These are phyloP conservation scores for Machaerirhynchus nigripectus DNA, from an alignment of 2,113 vertebrate genomes.

Conservation along the genomic window DNA sequence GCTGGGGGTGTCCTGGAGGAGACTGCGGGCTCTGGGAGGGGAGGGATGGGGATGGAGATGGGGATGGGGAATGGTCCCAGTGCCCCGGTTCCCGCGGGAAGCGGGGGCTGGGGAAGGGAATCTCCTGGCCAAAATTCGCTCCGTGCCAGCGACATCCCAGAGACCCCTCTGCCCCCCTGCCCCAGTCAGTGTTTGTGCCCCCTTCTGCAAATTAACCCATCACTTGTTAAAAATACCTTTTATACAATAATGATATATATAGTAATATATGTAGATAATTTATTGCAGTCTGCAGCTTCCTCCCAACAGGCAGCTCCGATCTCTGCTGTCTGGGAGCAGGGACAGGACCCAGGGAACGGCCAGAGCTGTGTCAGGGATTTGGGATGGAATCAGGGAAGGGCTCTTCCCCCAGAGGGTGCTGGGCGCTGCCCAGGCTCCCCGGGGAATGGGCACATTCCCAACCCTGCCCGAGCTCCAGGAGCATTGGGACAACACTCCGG, in stretches of 20 bases:
- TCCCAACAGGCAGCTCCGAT: accelerated
- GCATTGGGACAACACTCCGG: accelerated
- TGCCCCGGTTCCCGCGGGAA: background rate
- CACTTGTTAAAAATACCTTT: accelerated
- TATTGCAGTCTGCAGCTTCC: background rate
- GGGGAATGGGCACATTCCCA: background rate
- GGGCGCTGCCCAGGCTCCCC: background rate
- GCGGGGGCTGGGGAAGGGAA: background rate
- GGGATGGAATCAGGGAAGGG: background rate
- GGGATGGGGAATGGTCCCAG: background rate
- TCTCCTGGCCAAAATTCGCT: background rate
- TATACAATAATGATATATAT: too few species aligned
- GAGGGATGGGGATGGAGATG: background rate
- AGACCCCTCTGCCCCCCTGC: background rate
- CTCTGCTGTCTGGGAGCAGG: background rate
- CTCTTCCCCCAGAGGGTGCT: background rate
- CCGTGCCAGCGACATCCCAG: accelerated
- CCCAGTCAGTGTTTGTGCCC: background rate
- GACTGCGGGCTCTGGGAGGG: background rate
- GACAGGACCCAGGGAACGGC: background rate
- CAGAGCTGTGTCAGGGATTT: background rate
- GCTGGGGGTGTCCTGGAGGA: background rate
- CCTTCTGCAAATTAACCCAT: too few species aligned
- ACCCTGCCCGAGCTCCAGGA: background rate
- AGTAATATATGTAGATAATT: background rate